Evolutionary conservation across 2,113 vertebrate genomes (phyloP).

Genomic region (Pachycephala philippinensis): DNA sequence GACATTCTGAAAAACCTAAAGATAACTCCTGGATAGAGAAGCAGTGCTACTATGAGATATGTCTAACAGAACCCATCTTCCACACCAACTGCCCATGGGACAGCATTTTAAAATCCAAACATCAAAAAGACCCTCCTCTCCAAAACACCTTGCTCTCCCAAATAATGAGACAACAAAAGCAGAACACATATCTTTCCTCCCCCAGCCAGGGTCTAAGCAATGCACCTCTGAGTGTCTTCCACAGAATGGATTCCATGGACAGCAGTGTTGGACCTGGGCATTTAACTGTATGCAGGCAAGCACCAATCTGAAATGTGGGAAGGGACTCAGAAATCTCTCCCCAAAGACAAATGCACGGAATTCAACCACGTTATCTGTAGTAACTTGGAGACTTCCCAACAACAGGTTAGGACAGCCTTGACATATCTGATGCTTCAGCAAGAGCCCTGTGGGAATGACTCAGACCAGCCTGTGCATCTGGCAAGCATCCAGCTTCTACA

Average conservation of each 20-base stretch:
- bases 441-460: constrained; percentile 17
- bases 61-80: not conserved
- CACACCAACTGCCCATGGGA: not conserved
- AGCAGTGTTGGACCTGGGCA: not conserved
- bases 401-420: constrained; percentile 36
- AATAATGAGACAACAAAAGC: not conserved
- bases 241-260: not conserved
- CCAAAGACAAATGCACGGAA: not conserved
- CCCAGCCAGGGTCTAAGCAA: not conserved
- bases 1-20: not conserved
- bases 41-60: not conserved
- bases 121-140: not conserved
- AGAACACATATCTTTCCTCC: not conserved
- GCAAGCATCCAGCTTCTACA: not conserved
- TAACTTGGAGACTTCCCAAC: not conserved
- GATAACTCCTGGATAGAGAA: not conserved
- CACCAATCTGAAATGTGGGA: not conserved
- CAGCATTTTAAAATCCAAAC: not conserved
- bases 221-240: not conserved
- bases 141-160: not conserved
- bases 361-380: not conserved
- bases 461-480: not conserved
- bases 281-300: not conserved
- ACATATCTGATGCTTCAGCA: constrained; percentile 36
- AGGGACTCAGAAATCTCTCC: constrained; percentile 1